These are phyloP conservation scores for Sapayoa aenigma DNA, from an alignment of 2,113 vertebrate species.

Conservation along the genomic window DNA sequence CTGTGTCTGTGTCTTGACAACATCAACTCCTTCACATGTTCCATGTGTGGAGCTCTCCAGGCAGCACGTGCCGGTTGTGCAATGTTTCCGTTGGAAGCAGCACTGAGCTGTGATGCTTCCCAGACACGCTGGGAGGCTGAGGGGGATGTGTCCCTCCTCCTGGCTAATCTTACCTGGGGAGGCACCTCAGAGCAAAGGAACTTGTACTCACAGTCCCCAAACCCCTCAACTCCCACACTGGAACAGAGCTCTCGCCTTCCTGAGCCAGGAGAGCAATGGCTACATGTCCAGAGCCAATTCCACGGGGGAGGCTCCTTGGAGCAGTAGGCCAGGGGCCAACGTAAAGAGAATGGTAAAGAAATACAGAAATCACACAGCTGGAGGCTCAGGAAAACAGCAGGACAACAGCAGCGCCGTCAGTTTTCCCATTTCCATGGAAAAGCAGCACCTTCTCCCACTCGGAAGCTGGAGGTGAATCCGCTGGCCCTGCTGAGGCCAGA, in stretches of 20 bases:
- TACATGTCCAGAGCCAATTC: background rate
- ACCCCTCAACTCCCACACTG: background rate
- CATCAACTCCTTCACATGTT: background rate
- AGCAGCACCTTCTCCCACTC: background rate
- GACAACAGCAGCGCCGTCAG: background rate
- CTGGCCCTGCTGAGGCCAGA: background rate
- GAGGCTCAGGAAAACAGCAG: background rate
- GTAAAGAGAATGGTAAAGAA: slow-evolving; percentile 33
- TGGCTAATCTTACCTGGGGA: background rate
- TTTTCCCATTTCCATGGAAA: background rate
- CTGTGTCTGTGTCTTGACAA: background rate
- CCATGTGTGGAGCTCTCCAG: background rate
- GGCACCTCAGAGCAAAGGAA: background rate
- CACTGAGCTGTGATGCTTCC: background rate
- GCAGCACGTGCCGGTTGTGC: background rate
- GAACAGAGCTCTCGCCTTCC: background rate
- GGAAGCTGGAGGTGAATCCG: background rate
- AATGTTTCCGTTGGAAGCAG: accelerated
- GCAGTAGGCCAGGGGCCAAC: slow-evolving; percentile 16
- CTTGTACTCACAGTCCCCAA: background rate
- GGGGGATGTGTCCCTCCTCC: background rate
- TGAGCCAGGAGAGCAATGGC: background rate
- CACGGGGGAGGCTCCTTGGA: background rate
- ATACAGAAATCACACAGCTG: background rate
- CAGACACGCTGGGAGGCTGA: background rate